A percentile compares a stretch with the other conserved stretches of the same genome.
Conservation (phyloP, 2,797 vertebrate genomes). For the Pelodytes ibericus region DNA sequence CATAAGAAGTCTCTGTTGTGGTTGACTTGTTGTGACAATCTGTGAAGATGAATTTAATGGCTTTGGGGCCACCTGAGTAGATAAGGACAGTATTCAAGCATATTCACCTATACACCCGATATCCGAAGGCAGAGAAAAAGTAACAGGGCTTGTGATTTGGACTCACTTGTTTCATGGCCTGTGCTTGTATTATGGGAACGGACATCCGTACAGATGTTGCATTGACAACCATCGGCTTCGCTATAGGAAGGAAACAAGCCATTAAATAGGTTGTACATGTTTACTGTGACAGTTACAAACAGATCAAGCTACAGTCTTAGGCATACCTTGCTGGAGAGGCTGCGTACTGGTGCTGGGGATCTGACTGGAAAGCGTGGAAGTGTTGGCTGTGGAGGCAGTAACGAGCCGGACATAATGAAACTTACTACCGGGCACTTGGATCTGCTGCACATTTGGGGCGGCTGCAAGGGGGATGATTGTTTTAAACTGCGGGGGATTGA, state of each 20-base stretch:
- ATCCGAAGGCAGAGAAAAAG: not conserved
- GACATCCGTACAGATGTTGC: constrained; percentile 91
- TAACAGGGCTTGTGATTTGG: not conserved
- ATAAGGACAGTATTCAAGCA: not conserved
- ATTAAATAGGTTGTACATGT: no score
- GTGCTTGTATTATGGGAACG: constrained; percentile 89
- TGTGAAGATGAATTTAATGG: constrained; percentile 83
- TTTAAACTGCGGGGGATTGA: constrained; percentile 89
- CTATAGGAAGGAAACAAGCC: constrained; percentile 65
- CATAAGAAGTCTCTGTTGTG: constrained; percentile 96
- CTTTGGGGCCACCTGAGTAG: constrained; percentile 86
- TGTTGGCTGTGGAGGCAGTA: constrained; percentile 87
- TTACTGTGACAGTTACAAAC: not conserved
- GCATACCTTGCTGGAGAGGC: constrained; percentile 88
- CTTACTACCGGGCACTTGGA: constrained; percentile 96
- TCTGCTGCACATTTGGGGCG: constrained; percentile 93
- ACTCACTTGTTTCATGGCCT: constrained; percentile 92
- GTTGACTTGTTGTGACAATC: constrained; percentile 86
- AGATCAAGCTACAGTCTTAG: not conserved
- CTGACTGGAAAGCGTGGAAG: constrained; percentile 74
- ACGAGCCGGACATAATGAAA: constrained; percentile 98
- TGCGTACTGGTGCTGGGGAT: constrained; percentile 84
- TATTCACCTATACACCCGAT: not conserved
- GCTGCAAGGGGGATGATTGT: constrained; percentile 93
- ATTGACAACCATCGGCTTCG: constrained; percentile 90